Conservation (phyloP, 2,797 vertebrate genomes). For the Hyperoplus immaculatus region DNA sequence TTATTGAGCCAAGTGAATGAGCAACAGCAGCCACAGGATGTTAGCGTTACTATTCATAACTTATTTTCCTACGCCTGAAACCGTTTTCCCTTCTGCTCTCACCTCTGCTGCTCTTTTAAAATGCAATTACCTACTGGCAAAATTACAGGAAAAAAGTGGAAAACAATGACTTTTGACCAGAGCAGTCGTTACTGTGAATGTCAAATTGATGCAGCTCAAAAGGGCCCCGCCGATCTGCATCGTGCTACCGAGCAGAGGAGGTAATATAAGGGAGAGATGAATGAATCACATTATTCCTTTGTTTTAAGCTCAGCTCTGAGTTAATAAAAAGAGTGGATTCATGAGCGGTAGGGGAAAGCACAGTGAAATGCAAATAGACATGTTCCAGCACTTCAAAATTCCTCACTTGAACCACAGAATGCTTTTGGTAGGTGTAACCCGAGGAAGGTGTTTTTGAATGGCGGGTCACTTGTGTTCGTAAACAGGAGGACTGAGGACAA, state of each 20-base stretch:
- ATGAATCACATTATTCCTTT: conserved; percentile 78
- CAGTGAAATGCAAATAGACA: conserved; percentile 64
- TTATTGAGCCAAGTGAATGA: conserved; percentile 81
- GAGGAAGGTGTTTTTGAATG: conserved; percentile 58
- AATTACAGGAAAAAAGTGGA: conserved; percentile 76
- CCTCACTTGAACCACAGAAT: conserved; percentile 64
- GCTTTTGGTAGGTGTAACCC: conserved; percentile 72
- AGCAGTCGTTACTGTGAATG: conserved; percentile 73
- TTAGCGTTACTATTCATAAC: conserved; percentile 82
- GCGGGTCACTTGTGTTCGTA: conserved; percentile 38
- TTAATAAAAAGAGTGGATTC: conserved; percentile 74
- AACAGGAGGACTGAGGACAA: conserved; percentile 35
- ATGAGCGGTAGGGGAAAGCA: conserved; percentile 52
- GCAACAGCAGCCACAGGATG: conserved; percentile 83
- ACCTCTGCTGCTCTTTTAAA: conserved; percentile 80
- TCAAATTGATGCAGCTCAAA: conserved; percentile 67
- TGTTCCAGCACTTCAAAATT: conserved; percentile 72
- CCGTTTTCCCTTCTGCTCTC: conserved; percentile 78
- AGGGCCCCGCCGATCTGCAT: conserved; percentile 51
- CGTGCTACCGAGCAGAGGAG: conserved; percentile 59
- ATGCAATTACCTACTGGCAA: conserved; percentile 80
- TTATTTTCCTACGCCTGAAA: conserved; percentile 80
- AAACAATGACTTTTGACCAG: conserved; percentile 80
- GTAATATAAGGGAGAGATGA: conserved; percentile 68
- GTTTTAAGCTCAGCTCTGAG: conserved; percentile 65